phyloP scores from a whole-genome alignment of 1,140 invertebrate genomes.

The Arctopsyche grandis region DNA sequence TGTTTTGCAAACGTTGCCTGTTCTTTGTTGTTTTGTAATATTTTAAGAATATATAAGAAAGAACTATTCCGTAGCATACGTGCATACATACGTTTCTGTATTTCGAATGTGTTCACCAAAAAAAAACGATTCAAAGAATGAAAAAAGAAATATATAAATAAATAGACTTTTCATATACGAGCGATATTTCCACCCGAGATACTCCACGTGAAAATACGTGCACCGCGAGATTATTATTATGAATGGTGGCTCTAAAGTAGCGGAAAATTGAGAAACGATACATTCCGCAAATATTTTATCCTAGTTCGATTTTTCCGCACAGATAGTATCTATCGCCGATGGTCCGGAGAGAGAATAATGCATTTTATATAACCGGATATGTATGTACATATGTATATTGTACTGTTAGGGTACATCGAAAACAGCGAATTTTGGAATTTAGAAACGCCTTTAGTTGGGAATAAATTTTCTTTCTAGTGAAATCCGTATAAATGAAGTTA shows the following conservation, averaged over 20 bases:
- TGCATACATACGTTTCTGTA: background rate
- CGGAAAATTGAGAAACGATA: conserved; percentile 42
- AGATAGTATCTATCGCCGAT: background rate
- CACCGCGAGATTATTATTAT: conserved; percentile 38
- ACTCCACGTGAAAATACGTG: conserved; percentile 38
- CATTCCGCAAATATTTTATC: conserved; percentile 32
- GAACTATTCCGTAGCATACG: background rate
- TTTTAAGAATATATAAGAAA: background rate
- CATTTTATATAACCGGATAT: too few relatives aligned
- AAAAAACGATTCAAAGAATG: conserved; percentile 19
- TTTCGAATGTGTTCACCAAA: background rate
- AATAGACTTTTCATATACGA: conserved; percentile 6
- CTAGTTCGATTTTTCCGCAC: background rate
- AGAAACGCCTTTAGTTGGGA: too few relatives aligned
- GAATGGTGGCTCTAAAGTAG: conserved; percentile 42
- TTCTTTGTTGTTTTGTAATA: conserved; percentile 4
- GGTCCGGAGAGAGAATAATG: too few relatives aligned
- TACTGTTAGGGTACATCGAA: too few relatives aligned
- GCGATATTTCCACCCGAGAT: conserved; percentile 24
- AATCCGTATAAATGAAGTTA: too few relatives aligned
- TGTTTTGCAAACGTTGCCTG: background rate
- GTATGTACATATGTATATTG: too few relatives aligned
- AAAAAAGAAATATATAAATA: background rate
- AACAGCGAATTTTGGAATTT: too few relatives aligned
- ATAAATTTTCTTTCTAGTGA: too few relatives aligned